phyloP scores from a whole-genome alignment of 1,140 invertebrate genomes.

The Bradynema listronoti region DNA sequence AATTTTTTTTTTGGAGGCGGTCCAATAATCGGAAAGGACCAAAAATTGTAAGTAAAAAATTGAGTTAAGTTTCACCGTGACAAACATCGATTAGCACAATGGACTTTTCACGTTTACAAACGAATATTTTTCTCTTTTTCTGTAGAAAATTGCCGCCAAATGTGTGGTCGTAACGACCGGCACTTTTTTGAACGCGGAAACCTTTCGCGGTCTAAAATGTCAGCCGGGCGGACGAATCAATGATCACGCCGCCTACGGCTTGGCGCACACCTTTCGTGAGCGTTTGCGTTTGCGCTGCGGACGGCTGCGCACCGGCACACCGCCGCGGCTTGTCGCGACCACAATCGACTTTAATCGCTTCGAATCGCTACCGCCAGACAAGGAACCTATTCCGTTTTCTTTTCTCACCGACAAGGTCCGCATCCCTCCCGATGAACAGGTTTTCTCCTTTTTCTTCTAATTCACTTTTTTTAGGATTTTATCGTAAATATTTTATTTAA shows the following conservation, averaged over 20 bases:
- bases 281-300: conserved; percentile 70
- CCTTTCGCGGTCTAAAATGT: conserved; percentile 75
- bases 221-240: conserved; percentile 77
- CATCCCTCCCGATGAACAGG: conserved; percentile 61
- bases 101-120: too few relatives aligned
- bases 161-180: conserved; percentile 81
- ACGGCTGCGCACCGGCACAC: conserved; percentile 84
- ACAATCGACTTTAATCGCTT: conserved; percentile 69
- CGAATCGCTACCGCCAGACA: conserved; percentile 27
- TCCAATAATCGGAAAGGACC: too few relatives aligned
- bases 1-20: too few relatives aligned
- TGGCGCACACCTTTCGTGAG: conserved; percentile 64
- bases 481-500: too few relatives aligned
- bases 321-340: conserved; percentile 70
- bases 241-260: conserved; percentile 73
- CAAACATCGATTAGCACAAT: too few relatives aligned
- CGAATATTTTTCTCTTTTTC: too few relatives aligned
- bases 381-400: conserved; percentile 61
- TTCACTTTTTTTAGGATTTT: too few relatives aligned
- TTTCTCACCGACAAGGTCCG: conserved; percentile 77
- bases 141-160: conserved; percentile 59
- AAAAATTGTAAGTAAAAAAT: too few relatives aligned
- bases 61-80: too few relatives aligned
- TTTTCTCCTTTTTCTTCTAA: too few relatives aligned
- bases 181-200: conserved; percentile 81